Base-by-base conservation (phyloP, 64 coral and sea anemone species). In the Orbicella faveolata region DNA sequence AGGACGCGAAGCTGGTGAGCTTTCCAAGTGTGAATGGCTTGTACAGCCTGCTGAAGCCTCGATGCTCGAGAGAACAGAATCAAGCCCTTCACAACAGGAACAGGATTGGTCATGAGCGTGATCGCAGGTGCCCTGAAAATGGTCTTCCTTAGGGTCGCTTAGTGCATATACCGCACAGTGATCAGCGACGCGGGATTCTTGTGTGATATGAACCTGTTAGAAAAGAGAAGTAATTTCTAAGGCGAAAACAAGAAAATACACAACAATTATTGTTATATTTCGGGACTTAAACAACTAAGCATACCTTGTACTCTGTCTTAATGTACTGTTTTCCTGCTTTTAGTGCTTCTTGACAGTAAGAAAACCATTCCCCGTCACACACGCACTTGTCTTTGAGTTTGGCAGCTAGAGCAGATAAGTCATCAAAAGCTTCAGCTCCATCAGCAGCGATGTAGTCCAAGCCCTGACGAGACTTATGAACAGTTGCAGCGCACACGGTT, bases 221-320 rank as follows among this genome's bases (percentile, higher is more conserved):
- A 19, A 78, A 36, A 39, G 37, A 39, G 37, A 39, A 4, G 37
- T 39, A 39, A 39, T 39, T 39, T 39, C 37, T 39, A 39, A 39
- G 37, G 37, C 1, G 37, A 39, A 39, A 39, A 4, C 1, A 39
- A 4, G 37, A 39, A 39, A 39, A 39, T 39, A 4, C 37, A 39
- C 4, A 39, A 39, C 1, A 4, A 39, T 39, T 39, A 39, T 39
- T 39, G 37, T 39, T 39, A 1, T 2, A 39, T 39, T 39, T 39
- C 37, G 4, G 37, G 37, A 39, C 37, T 1, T 20, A 55, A 55
- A 55, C 7, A 13, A 55, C 7, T 55, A 55, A 55, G 6, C 53
- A 55, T 79, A 87, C 83, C 90, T 87, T 92, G 63, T 79, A 87
- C 34, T 92, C 90, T 14, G 83, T 63, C 81, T 92, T 92, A 25